Base-by-base conservation (phyloP, 1,140 invertebrate genomes). In the Neodiprion fabricii region DNA sequence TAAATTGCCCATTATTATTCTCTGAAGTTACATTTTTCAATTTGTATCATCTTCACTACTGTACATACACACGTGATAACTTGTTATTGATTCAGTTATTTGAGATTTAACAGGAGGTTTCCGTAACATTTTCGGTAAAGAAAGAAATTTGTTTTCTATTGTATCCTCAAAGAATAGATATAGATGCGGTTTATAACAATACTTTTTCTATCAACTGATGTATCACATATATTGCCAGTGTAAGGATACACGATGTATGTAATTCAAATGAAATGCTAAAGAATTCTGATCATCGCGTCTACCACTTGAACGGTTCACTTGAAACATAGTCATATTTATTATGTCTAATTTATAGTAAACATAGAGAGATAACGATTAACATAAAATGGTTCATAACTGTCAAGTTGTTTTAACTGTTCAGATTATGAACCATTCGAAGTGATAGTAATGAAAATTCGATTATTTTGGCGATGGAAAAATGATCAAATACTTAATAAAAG, bases 371-470 rank as follows among this genome's bases (percentile, higher is more conserved):
- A 5, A 40, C 5, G 28, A 40, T 40, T 40, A 40, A 40, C 28
- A 40, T 40, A 4, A 40, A 40, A 40, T 40, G 28, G 28, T 40
- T 40, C 28, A 40, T 40, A 40, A 40, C 28, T 40, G 28, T 40
- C 28, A 40, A 40, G 28, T 40, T 40, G 28, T 40, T 40, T 40
- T 5, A 40, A 40, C 28, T 40, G 28, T 40, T 40, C 2, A 40
- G 28, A 40, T 40, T 40, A 40, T 40, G 28, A 40, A 40, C 28
- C 28, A 40, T 40, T 40, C 28, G 5, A 40, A 61, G n/a, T 61
- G n/a, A 61, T 61, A 61, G n/a, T 61, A 61, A 61, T 61, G 53
- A 61, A 61, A 14, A 61, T 61, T 61, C 3, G 53, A 61, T 61
- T 12, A 61, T 61, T 61, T 9, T 61, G 9, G 53, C 53, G 8